These are phyloP conservation scores for Phalacrocorax brasilianus DNA, from an alignment of 2,113 vertebrate species.

Conservation along the genomic window DNA sequence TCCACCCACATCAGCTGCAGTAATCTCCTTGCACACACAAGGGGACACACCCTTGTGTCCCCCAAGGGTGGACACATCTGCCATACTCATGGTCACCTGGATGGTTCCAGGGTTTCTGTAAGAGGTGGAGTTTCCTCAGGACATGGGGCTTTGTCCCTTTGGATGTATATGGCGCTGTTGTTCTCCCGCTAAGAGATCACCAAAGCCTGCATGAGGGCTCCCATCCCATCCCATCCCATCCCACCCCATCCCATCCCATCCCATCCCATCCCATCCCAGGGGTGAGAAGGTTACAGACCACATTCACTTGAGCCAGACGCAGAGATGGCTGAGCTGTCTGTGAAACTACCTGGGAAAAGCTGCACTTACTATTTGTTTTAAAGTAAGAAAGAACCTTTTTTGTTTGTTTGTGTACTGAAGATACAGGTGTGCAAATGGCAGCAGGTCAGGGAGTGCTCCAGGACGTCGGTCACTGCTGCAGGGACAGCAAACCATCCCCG, in stretches of 20 bases:
- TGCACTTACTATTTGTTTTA: not conserved
- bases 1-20: not conserved
- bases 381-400: not conserved
- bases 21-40: too few relatives aligned
- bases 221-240: not conserved
- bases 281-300: not conserved
- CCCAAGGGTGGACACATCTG: fast-evolving
- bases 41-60: too few relatives aligned
- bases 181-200: not conserved
- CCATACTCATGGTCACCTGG: not conserved
- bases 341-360: not conserved
- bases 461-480: too few relatives aligned
- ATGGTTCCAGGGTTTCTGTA: not conserved
- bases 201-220: not conserved
- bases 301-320: fast-evolving
- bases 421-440: not conserved
- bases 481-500: not conserved
- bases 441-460: not conserved
- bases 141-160: not conserved
- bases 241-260: not conserved
- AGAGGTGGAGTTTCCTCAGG: not conserved
- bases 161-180: not conserved
- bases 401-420: not conserved
- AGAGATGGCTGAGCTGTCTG: not conserved
- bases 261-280: not conserved